Percentiles rank a stretch among this genome's conserved stretches.
phyloP scores from a whole-genome alignment of 2,888 invertebrate genomes.

The Dicyrtomina minuta region DNA sequence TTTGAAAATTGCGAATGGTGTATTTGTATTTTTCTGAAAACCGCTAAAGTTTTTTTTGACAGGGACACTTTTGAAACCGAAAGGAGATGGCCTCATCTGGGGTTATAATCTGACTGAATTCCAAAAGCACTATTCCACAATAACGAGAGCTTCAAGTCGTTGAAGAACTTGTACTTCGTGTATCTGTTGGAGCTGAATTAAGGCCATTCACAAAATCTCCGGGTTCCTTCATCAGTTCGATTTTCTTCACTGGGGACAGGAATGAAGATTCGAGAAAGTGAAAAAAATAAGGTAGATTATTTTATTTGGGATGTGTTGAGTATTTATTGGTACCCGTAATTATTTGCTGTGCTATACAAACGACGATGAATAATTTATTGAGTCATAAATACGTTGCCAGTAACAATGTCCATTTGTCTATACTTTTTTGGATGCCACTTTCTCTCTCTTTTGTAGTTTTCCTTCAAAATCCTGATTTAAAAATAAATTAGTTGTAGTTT shows the following conservation, averaged over 20 bases:
- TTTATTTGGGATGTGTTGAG: conserved; percentile 62
- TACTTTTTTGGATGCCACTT: no score
- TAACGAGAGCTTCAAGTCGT: conserved; percentile 87
- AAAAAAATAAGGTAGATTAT: conserved; percentile 78
- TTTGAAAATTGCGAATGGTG: no score
- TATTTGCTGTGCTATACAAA: conserved; percentile 86
- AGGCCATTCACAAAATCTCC: conserved; percentile 90
- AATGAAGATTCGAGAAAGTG: conserved; percentile 84
- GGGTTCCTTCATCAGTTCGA: conserved; percentile 80
- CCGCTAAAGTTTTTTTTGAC: no score
- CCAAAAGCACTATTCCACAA: conserved; percentile 80
- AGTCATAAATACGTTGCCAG: no score
- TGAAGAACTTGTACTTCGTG: conserved; percentile 94
- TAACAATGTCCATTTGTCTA: no score
- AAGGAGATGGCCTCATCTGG: conserved; percentile 69
- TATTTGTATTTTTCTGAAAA: no score
- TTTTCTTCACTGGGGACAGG: conserved; percentile 88
- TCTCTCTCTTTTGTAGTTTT: no score
- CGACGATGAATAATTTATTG: no score
- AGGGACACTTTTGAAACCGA: conserved; percentile 39
- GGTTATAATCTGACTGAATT: conserved; percentile 81
- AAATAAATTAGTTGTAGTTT: no score
- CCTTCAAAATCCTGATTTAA: no score
- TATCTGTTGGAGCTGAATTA: conserved; percentile 90
- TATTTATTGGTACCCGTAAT: conserved; percentile 94